phyloP scores from a whole-genome alignment of 2,113 vertebrate species.

The Accipiter virgatus region DNA sequence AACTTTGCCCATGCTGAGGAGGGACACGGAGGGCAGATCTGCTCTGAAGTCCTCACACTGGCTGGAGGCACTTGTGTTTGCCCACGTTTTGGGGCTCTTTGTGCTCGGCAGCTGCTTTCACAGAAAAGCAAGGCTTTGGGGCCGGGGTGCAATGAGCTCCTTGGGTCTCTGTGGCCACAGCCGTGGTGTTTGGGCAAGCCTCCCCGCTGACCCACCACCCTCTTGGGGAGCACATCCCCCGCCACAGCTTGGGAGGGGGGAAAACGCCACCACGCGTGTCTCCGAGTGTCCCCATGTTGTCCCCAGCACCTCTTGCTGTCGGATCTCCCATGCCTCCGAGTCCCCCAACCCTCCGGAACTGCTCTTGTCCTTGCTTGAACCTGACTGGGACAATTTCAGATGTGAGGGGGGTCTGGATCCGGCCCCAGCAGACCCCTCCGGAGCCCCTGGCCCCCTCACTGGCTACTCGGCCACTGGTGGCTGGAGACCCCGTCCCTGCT shows the following conservation, averaged over 20 bases:
- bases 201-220: rapidly evolving
- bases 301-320: not conserved
- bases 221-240: rapidly evolving
- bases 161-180: not conserved
- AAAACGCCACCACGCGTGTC: not conserved
- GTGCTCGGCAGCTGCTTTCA: rapidly evolving
- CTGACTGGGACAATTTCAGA: rapidly evolving
- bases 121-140: no score
- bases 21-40: rapidly evolving
- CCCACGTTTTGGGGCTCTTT: no score
- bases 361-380: not conserved
- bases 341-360: no score
- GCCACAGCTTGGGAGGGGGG: not conserved
- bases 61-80: not conserved
- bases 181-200: rapidly evolving
- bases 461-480: no score
- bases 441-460: no score
- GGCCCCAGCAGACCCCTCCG: no score
- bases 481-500: not conserved
- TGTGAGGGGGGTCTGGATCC: rapidly evolving
- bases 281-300: not conserved
- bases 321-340: not conserved
- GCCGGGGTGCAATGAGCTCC: not conserved
- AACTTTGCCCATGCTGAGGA: not conserved
- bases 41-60: rapidly evolving